These are phyloP conservation scores for Aurelia aurita DNA, from an alignment of 30 jellyfish, hydroid and myxozoan species.

Conservation along the genomic window DNA sequence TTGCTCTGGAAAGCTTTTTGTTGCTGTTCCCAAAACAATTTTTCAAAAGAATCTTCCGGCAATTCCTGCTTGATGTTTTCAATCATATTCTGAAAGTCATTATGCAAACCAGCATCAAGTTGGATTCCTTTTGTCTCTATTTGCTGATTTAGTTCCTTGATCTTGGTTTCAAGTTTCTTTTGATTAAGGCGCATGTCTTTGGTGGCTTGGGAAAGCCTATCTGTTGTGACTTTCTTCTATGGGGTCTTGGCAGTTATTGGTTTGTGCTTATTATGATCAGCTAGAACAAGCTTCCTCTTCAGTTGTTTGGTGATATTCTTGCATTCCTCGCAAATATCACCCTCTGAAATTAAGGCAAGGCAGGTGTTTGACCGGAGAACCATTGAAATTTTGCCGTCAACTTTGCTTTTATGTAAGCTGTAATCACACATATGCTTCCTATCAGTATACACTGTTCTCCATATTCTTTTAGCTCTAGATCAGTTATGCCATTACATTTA, in stretches of 20 bases:
- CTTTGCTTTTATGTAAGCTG: constrained; percentile 47
- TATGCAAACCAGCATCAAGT: constrained; percentile 54
- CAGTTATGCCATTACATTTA: constrained; percentile 53
- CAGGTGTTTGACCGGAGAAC: constrained; percentile 56
- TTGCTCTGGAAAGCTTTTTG: constrained; percentile 46
- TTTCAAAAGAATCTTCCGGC: constrained; percentile 51
- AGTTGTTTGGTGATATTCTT: constrained; percentile 44
- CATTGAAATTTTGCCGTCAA: constrained; percentile 34
- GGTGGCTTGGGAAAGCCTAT: constrained; percentile 47
- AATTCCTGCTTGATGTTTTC: constrained; percentile 26
- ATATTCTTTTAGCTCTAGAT: constrained; percentile 23
- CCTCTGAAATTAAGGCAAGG: constrained; percentile 39
- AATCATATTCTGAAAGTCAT: constrained; percentile 43
- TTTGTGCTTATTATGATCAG: constrained; percentile 27
- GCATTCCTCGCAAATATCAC: constrained; percentile 49
- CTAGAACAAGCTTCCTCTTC: constrained; percentile 40
- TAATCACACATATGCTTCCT: constrained; percentile 22
- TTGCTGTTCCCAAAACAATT: constrained; percentile 67
- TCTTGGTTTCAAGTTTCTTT: constrained; percentile 29
- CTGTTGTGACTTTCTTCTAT: constrained; percentile 38
- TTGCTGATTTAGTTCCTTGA: constrained; percentile 44
- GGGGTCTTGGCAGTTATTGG: constrained; percentile 49
- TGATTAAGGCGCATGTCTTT: constrained; percentile 25
- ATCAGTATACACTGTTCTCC: constrained; percentile 47
- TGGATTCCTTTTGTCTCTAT: constrained; percentile 31